A percentile compares a stretch with the other conserved stretches of the same genome.
These are phyloP conservation scores for Clamator glandarius DNA, from an alignment of 2,797 vertebrate species.

Conservation along the genomic window DNA sequence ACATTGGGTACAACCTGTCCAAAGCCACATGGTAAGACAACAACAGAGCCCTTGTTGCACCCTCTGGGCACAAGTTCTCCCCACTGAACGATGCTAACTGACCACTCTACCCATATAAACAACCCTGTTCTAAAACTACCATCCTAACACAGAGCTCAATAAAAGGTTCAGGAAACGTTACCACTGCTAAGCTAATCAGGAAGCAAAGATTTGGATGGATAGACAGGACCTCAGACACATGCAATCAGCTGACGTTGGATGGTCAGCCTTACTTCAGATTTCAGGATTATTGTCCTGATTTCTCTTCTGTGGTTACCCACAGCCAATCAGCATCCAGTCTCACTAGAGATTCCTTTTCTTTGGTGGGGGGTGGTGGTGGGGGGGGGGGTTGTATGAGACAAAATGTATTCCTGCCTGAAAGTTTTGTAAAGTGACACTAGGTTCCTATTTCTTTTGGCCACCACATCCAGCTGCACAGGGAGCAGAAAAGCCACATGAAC, in stretches of 20 bases:
- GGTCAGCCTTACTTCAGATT: background rate
- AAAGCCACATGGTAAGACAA: background rate
- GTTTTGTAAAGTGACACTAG: background rate
- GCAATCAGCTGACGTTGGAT: background rate
- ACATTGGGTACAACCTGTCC: background rate
- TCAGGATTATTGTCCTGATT: background rate
- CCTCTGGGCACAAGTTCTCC: background rate
- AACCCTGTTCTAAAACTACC: background rate
- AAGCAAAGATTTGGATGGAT: background rate
- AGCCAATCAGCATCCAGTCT: background rate
- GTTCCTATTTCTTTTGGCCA: constrained; percentile 3
- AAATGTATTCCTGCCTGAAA: background rate
- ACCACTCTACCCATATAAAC: background rate
- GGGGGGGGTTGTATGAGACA: background rate
- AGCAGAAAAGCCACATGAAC: constrained; percentile 8
- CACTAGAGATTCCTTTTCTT: background rate
- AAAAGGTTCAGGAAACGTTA: background rate
- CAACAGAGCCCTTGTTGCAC: background rate
- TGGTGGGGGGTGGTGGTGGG: fast-evolving
- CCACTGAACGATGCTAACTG: fast-evolving
- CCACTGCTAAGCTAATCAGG: background rate
- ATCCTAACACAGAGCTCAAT: background rate
- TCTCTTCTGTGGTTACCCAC: background rate
- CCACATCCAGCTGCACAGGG: background rate
- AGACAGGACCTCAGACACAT: background rate